Evolutionary conservation across 2,888 invertebrate genomes (phyloP).

Genomic region (Allophyes oxyacanthae): DNA sequence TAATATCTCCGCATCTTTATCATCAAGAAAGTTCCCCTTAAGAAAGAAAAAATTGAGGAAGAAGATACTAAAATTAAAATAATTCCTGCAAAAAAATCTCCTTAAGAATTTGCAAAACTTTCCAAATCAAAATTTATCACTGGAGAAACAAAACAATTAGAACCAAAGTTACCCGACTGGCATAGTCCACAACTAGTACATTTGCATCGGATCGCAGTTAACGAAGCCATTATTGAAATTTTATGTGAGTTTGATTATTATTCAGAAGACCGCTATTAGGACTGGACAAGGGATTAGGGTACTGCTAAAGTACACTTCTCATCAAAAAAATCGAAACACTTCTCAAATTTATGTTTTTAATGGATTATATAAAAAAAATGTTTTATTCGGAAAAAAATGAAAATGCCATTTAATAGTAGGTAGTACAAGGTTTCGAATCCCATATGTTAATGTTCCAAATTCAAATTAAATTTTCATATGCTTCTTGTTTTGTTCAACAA

Average conservation of each 20-base stretch:
- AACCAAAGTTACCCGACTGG: conserved; percentile 51
- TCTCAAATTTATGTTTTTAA: too few species aligned
- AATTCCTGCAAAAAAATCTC: neutral
- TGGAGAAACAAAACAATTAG: conserved; percentile 69
- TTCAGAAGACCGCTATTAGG: conserved; percentile 88
- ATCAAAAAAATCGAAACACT: too few species aligned
- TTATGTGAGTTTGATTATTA: conserved; percentile 88
- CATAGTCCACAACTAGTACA: conserved; percentile 54
- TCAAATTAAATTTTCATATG: too few species aligned
- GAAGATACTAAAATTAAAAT: neutral
- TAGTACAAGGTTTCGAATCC: too few species aligned
- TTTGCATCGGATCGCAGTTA: conserved; percentile 85
- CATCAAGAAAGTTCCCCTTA: neutral
- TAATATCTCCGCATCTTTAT: too few species aligned
- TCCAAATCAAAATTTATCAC: conserved; percentile 47
- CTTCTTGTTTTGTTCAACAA: too few species aligned
- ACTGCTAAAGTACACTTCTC: too few species aligned
- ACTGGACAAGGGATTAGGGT: conserved; percentile 81
- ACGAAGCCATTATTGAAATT: conserved; percentile 86
- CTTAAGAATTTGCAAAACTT: conserved; percentile 34
- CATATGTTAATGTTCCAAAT: too few species aligned
- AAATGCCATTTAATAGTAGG: too few species aligned
- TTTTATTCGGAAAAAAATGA: too few species aligned
- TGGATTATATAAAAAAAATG: too few species aligned
- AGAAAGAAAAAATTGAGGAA: neutral